Evolutionary conservation across 2,797 vertebrate species (phyloP).

Genomic region (Notamacropus eugenii): DNA sequence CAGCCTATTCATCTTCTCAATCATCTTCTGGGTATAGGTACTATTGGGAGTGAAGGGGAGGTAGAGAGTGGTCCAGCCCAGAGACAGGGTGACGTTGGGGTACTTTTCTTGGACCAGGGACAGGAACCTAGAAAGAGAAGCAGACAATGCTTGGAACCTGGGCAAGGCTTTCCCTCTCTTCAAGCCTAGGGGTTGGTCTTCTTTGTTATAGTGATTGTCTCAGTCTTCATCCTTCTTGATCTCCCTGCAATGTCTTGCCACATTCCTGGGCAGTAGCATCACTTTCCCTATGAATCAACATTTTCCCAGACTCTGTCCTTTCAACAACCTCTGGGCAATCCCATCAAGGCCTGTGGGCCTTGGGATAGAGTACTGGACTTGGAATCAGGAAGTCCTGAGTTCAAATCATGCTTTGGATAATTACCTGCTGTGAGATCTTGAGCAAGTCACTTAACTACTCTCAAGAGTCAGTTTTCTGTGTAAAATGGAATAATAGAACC

Average conservation of each 20-base stretch:
- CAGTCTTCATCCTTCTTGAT: neutral
- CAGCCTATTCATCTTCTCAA: slow-evolving; percentile 88
- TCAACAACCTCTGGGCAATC: neutral
- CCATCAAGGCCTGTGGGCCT: neutral
- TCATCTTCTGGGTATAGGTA: slow-evolving; percentile 87
- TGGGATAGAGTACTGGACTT: neutral
- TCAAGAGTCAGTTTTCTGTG: neutral
- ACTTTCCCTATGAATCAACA: neutral
- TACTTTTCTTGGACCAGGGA: slow-evolving; percentile 88
- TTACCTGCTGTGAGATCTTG: no score
- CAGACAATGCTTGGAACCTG: neutral
- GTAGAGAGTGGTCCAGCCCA: slow-evolving; percentile 90
- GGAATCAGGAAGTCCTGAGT: neutral
- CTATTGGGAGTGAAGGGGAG: slow-evolving; percentile 61
- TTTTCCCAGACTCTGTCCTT: neutral
- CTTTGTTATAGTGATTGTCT: neutral
- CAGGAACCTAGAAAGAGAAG: slow-evolving; percentile 86
- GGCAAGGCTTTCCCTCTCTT: neutral
- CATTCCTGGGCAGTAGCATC: no score
- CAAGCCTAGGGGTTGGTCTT: neutral
- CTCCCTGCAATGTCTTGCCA: neutral
- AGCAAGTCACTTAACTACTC: neutral
- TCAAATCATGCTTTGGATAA: neutral
- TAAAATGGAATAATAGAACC: neutral
- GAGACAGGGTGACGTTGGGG: slow-evolving; percentile 89